These are phyloP conservation scores for Hybognathus amarus DNA, from an alignment of 2,797 vertebrate species.

Conservation along the genomic window DNA sequence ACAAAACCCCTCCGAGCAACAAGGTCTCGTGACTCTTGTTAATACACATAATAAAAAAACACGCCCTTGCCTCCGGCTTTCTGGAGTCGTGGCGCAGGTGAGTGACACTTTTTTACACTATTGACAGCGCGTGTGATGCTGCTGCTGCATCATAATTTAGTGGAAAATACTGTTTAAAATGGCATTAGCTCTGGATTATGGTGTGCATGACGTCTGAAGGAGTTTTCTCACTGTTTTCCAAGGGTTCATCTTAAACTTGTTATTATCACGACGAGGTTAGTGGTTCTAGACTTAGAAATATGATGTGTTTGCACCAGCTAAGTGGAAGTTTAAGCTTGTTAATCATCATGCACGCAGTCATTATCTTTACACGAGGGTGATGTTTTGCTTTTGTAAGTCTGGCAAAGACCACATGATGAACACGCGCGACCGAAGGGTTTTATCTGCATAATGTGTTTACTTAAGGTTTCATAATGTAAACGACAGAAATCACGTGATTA, in stretches of 20 bases:
- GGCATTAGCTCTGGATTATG: background rate
- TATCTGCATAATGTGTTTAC: constrained; percentile 20
- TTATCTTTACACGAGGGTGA: background rate
- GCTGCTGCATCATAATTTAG: background rate
- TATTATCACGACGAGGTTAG: constrained; percentile 1
- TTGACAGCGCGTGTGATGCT: background rate
- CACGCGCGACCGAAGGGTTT: background rate
- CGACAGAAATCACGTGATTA: background rate
- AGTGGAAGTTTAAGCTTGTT: background rate
- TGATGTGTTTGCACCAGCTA: background rate
- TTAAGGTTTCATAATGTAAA: background rate
- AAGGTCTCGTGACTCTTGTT: background rate
- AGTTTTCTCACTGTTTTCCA: background rate
- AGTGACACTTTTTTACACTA: background rate
- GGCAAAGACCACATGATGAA: constrained; percentile 32
- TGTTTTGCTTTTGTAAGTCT: constrained; percentile 9
- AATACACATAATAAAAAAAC: background rate
- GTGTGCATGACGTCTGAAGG: background rate
- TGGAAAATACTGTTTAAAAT: background rate
- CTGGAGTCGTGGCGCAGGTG: constrained; percentile 41
- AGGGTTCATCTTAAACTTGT: background rate
- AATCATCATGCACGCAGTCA: background rate
- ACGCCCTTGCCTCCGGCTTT: constrained; percentile 8
- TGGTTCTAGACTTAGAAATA: background rate
- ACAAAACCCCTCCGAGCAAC: background rate